Evolutionary conservation across 2,113 vertebrate genomes (phyloP).

Genomic region (Salvelinus alpinus): DNA sequence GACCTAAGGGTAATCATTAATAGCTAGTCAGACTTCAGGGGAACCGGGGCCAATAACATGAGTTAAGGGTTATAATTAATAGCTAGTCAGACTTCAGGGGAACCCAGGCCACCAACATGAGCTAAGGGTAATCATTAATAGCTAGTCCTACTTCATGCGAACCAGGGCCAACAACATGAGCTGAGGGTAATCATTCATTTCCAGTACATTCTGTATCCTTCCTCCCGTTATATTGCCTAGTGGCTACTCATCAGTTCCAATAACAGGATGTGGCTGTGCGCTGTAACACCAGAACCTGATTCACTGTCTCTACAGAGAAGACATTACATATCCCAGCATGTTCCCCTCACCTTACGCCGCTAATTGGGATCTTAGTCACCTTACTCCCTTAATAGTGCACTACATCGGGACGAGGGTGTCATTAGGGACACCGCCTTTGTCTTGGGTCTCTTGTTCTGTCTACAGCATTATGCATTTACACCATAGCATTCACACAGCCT

Average conservation of each 20-base stretch:
- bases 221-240: constrained; percentile 29
- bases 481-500: neutral
- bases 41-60: no score
- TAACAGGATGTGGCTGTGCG: constrained; percentile 31
- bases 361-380: neutral
- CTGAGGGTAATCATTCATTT: constrained; percentile 40
- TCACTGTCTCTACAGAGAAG: constrained; percentile 17
- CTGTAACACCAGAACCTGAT: constrained; percentile 45
- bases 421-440: no score
- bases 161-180: neutral
- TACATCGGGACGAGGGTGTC: no score
- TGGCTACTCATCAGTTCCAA: constrained; percentile 51
- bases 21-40: no score
- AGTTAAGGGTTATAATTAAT: no score
- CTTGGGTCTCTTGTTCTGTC: neutral
- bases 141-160: no score
- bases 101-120: no score
- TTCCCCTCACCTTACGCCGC: neutral
- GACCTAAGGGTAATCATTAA: no score
- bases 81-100: no score
- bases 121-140: no score
- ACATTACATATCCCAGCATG: neutral
- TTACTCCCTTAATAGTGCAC: no score
- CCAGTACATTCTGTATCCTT: constrained; percentile 24
- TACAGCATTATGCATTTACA: neutral